phyloP scores from a whole-genome alignment of 1,140 invertebrate genomes.

The Hylaeus anthracinus region DNA sequence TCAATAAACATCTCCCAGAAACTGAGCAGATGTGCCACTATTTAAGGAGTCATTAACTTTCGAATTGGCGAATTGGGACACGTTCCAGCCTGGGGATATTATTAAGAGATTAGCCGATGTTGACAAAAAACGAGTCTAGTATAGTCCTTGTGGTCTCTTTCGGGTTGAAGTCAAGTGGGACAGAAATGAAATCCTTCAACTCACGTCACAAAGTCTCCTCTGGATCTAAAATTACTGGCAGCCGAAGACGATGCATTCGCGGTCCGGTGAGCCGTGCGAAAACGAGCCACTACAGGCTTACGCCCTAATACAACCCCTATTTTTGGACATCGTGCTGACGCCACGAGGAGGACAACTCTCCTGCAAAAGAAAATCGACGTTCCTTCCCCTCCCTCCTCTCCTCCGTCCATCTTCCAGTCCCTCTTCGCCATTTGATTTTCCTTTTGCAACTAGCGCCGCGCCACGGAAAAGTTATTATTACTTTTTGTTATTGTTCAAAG shows the following conservation, averaged over 20 bases:
- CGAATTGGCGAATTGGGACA: neutral
- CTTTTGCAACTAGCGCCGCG: neutral
- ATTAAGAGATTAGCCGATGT: neutral
- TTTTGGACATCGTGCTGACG: conserved; percentile 56
- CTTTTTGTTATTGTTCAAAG: neutral
- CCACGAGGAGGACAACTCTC: conserved; percentile 41
- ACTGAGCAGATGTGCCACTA: neutral
- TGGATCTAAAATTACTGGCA: conserved; percentile 66
- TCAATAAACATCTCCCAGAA: no score
- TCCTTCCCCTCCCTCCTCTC: neutral
- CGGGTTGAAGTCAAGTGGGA: neutral
- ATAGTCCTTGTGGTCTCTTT: neutral
- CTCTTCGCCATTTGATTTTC: neutral
- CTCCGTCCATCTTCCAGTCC: neutral
- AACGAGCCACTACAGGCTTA: conserved; percentile 59
- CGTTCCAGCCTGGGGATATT: neutral
- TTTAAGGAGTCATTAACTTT: neutral
- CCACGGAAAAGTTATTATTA: neutral
- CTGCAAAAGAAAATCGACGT: conserved; percentile 45
- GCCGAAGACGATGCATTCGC: conserved; percentile 65
- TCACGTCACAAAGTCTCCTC: conserved; percentile 51
- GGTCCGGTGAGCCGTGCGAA: conserved; percentile 59
- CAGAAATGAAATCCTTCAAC: conserved; percentile 33
- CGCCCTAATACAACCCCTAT: conserved; percentile 60
- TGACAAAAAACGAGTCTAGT: neutral